Evolutionary conservation across 1,140 invertebrate genomes (phyloP).

Genomic region (Eulimnadia texana): DNA sequence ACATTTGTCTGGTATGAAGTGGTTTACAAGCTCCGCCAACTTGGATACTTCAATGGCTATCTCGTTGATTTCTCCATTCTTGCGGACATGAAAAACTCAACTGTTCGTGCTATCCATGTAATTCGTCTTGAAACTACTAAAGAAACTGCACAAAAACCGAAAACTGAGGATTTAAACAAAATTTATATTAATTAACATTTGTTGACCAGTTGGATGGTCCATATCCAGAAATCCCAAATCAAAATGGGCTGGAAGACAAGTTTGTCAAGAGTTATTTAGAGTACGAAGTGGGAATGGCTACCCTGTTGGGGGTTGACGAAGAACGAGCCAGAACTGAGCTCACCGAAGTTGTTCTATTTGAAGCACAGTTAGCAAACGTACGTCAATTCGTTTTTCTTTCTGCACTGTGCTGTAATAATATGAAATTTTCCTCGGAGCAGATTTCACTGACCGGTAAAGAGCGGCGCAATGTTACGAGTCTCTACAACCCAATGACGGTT

Average conservation of each 20-base stretch:
- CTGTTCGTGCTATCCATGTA: slow-evolving; percentile 70
- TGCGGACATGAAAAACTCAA: slow-evolving; percentile 81
- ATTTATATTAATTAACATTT: slow-evolving; percentile 1
- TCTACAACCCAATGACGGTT: slow-evolving; percentile 83
- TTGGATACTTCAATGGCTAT: slow-evolving; percentile 77
- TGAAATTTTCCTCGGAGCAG: slow-evolving; percentile 31
- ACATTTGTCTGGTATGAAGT: slow-evolving; percentile 65
- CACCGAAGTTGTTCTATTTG: slow-evolving; percentile 70
- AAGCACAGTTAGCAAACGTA: slow-evolving; percentile 82
- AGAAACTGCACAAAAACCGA: too few species aligned
- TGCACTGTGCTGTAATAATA: not conserved
- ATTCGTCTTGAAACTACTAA: slow-evolving; percentile 32
- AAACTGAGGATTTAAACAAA: not conserved
- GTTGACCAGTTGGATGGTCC: slow-evolving; percentile 71
- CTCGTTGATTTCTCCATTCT: slow-evolving; percentile 79
- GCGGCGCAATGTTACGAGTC: slow-evolving; percentile 69
- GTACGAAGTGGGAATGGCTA: slow-evolving; percentile 76
- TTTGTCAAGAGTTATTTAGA: slow-evolving; percentile 61
- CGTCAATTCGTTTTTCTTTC: slow-evolving; percentile 29
- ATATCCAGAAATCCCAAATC: slow-evolving; percentile 58
- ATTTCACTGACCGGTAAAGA: slow-evolving; percentile 80
- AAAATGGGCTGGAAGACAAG: slow-evolving; percentile 65
- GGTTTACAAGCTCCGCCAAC: slow-evolving; percentile 57
- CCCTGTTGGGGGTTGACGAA: slow-evolving; percentile 65
- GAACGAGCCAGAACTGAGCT: slow-evolving; percentile 54